Evolutionary conservation across 2,888 invertebrate genomes (phyloP), one percentile per base, ranked within the genome.

Genomic region (Monochamus alternatus): DNA sequence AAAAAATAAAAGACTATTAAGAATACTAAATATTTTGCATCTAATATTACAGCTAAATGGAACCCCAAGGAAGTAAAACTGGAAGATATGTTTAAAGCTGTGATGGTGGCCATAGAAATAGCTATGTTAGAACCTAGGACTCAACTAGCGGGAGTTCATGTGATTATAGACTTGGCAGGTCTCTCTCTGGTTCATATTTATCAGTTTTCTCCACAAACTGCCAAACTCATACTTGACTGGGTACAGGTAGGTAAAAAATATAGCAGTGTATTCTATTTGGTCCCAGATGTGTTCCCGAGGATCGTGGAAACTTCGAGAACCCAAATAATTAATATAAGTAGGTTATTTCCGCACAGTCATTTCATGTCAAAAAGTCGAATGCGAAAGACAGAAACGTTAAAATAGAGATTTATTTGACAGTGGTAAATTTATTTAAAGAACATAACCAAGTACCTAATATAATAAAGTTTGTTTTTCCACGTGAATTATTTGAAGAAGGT

Each of bases 71-170:
- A 92, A 73, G 92, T 94, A 12, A 88, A 91, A 0, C 82, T 95
- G 51, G 89, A 91, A 1, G 93, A 95, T 80, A 90, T 95, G 72
- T 95, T 95, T 85, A 92, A 93, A 72, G 92, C 93, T 0, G 90
- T 94, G 32, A 93, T 95, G 86, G 86, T 95, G 76, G 91, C 92
- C 0, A 88, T 96, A 70, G 93, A 95, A 86, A 93, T 94, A 0
- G 95, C 95, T 0, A 93, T 95, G 91, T 90, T 91, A n/a, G 96
- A 96, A 86, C 95, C 95, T 0, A 90, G 89, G 81, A 95, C 96
- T 0, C 96, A 96, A 89, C 92, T 96, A 73, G 91, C 92, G 76
- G 96, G 96, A 0, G 93, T 93, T 12, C 90, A 93, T 73, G 93
- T 95, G 22, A 91, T 96, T 58, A 88, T 96, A 68, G 95, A 96